Base-by-base conservation (phyloP, 2,113 vertebrate species). In the Lichenostomus cassidix region DNA sequence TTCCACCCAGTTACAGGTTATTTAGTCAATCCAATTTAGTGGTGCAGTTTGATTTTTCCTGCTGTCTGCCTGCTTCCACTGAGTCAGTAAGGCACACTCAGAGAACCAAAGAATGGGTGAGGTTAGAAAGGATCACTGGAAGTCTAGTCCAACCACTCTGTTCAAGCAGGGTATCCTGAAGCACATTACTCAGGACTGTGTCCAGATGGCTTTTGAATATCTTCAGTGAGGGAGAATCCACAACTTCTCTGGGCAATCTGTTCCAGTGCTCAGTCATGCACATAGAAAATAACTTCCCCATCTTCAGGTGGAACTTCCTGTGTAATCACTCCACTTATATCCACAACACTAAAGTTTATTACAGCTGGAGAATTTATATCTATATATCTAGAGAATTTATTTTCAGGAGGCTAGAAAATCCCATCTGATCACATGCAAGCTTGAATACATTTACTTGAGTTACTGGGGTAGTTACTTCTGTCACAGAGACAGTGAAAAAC, bases 401-500 rank as follows among this genome's bases (percentile, higher is more conserved):
- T 65, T 21, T 33, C 2, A 81, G 10, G 5, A 52, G 75, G 16
- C 10, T 19, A 76, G 31, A 56, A 81, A 68, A 84, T 60, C 11
- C 9, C 35, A 39, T 9, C 18, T 60, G 55, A 25, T 18, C 13
- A 22, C 0, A 0, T 10, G 5, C 37, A 85, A 73, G 37, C 28
- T 50, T 79, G 18, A 19, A 75, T 71, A 37, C 33, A 86, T 73
- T 86, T 41, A 80, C 15, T 11, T 12, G 20, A 82, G 11, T 46
- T 62, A 70, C 12, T 20, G 6, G 6, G 4, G 19, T 29, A 39
- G 31, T 25, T 71, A 37, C 9, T 50, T 75, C 53, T 24, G 21
- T 28, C 55, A 53, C 0, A 0, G 20, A 69, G 20, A 31, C 1
- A 5, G 4, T 2, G 1, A 83, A 79, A 88, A 91, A 20, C 4